Base-by-base conservation (phyloP, 2,797 vertebrate species). In the Pygocentrus nattereri region DNA sequence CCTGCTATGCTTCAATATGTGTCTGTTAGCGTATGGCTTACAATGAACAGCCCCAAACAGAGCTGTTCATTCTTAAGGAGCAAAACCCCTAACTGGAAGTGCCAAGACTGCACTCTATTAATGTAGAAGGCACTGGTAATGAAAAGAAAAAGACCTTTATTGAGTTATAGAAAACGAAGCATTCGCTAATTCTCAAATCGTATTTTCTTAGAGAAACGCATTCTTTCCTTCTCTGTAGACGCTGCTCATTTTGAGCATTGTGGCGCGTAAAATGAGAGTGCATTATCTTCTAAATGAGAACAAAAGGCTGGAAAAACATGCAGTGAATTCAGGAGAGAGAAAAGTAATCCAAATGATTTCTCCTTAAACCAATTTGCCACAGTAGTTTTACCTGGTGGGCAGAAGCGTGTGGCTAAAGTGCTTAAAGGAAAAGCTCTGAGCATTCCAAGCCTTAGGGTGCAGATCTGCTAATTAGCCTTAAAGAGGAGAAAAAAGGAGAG, bases 341-440 rank as follows among this genome's bases (percentile, higher is more conserved):
- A 74, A 83, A 75, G 65, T 59, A 85, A 85, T 85, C 70, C 30
- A 54, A 87, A 82, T 79, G 47, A 85, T 83, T 85, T 87, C 81
- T 73, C 54, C 81, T 80, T 85, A 87, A 82, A 83, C 69, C 73
- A 85, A 87, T 87, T 87, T 83, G 81, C 79, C 54, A 76, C 83
- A 64, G 59, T 65, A 62, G 78, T 82, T 69, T 41, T 76, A 85
- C 84, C 79, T 79, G 79, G 84, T 82, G 82, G 58, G 76, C 76
- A 83, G 73, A 77, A 83, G 69, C 27, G 54, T 81, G 56, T 70
- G 18, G 68, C 74, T 83, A 82, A 84, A 82, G 25, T 47, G 68
- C 84, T 84, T 83, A 87, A 70, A 84, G 67, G 13, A 82, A 87
- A 67, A 70, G 76, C 72, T 74, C 77, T 58, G 44, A 82, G 31